Percentiles rank a stretch among this genome's conserved stretches.
These are phyloP conservation scores for Copidosoma floridanum DNA, from an alignment of 1,140 invertebrate genomes.

Conservation along the genomic window DNA sequence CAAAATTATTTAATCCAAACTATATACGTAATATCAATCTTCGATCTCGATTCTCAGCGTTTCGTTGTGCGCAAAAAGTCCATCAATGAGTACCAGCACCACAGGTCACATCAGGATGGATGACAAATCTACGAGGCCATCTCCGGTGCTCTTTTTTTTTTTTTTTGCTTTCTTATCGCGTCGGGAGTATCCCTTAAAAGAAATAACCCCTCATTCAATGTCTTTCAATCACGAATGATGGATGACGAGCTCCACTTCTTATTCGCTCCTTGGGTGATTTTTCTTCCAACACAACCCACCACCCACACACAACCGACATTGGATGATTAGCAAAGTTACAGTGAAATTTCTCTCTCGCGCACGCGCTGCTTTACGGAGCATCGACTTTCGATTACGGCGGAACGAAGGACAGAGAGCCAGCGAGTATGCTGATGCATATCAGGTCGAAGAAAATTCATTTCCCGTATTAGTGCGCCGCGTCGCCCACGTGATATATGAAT, in stretches of 20 bases:
- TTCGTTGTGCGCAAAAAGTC: not conserved
- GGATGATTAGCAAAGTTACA: constrained; percentile 15
- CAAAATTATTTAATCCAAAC: too few relatives aligned
- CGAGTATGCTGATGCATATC: constrained; percentile 43
- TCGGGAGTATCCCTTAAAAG: too few relatives aligned
- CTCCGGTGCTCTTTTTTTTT: too few relatives aligned
- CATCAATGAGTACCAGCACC: constrained; percentile 17
- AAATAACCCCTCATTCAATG: constrained; percentile 47
- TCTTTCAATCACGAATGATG: constrained; percentile 47
- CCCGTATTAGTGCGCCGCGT: constrained; percentile 56
- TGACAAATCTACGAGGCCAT: too few relatives aligned
- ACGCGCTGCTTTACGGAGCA: constrained; percentile 17
- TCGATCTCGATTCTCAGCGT: not conserved
- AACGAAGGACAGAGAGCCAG: too few relatives aligned
- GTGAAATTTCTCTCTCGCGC: constrained; percentile 2
- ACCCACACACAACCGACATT: too few relatives aligned
- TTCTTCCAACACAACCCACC: too few relatives aligned
- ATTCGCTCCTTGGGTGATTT: constrained; percentile 21
- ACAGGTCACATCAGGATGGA: too few relatives aligned
- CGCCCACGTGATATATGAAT: constrained; percentile 55
- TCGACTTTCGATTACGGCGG: constrained; percentile 30
- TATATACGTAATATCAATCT: too few relatives aligned
- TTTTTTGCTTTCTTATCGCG: not conserved
- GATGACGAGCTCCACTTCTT: constrained; percentile 38
- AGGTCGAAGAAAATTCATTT: constrained; percentile 54